Conservation (phyloP, 2,888 invertebrate genomes). For the Lochmaea crataegi region DNA sequence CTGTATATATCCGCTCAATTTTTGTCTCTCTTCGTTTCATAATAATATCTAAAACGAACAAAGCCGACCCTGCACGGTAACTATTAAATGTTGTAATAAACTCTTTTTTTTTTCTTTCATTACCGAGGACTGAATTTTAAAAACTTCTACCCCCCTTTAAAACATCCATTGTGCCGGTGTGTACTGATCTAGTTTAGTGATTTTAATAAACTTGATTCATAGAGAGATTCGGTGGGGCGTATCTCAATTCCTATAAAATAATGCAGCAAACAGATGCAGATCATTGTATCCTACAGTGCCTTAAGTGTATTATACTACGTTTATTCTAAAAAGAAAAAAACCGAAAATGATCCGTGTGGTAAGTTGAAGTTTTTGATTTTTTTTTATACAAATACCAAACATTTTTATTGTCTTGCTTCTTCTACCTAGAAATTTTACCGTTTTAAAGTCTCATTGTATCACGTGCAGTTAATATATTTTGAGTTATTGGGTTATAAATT, state of each 20-base stretch:
- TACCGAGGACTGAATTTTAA: slow-evolving; percentile 28
- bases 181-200: slow-evolving; percentile 26
- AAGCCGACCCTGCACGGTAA: not conserved
- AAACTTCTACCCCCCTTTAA: slow-evolving; percentile 28
- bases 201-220: slow-evolving; percentile 14
- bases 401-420: not conserved
- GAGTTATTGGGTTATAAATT: too few relatives aligned
- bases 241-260: slow-evolving; percentile 29
- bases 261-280: slow-evolving; percentile 13
- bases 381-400: too few relatives aligned
- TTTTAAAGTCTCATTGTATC: too few relatives aligned
- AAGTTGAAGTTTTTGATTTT: slow-evolving; percentile 15
- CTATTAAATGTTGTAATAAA: slow-evolving; percentile 22
- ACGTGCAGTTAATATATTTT: too few relatives aligned
- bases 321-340: not conserved
- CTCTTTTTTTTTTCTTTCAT: slow-evolving; percentile 12
- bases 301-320: not conserved
- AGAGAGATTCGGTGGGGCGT: slow-evolving; percentile 29
- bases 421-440: too few relatives aligned
- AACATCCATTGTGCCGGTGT: slow-evolving; percentile 21
- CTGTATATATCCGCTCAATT: too few relatives aligned
- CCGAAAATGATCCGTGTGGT: slow-evolving; percentile 30
- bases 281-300: slow-evolving; percentile 15
- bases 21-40: too few relatives aligned
- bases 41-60: not conserved